These are phyloP conservation scores for Paratrypauchen microcephalus DNA, from an alignment of 2,797 vertebrate species.

Conservation along the genomic window DNA sequence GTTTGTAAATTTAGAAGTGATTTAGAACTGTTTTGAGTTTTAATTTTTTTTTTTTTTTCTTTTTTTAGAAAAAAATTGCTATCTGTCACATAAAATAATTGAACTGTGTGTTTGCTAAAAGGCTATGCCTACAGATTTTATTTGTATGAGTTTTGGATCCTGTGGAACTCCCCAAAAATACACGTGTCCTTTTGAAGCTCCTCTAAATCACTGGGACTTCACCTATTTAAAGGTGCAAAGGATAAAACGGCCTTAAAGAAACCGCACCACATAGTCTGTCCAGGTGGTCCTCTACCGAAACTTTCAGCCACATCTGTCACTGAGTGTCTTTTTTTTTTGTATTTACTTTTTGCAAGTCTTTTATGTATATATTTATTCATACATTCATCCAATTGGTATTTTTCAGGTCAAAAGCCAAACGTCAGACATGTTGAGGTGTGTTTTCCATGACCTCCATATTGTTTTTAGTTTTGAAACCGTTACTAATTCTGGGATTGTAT, in stretches of 20 bases:
- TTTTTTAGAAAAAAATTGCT: conserved; percentile 30
- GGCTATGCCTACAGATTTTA: conserved; percentile 32
- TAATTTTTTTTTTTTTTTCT: conserved; percentile 16
- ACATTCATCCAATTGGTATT: conserved; percentile 56
- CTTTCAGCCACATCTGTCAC: conserved; percentile 35
- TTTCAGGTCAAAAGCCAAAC: conserved; percentile 65
- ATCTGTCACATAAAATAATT: conserved; percentile 28
- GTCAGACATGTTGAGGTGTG: conserved; percentile 40
- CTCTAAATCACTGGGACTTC: conserved; percentile 22
- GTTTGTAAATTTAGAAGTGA: conserved; percentile 44
- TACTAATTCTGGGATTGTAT: conserved; percentile 54
- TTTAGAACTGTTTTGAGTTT: conserved; percentile 65
- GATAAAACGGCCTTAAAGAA: conserved; percentile 56
- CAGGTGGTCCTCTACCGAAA: conserved; percentile 31
- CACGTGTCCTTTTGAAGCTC: conserved; percentile 54
- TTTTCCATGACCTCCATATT: conserved; percentile 28
- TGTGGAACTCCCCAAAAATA: conserved; percentile 38
- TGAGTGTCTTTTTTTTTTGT: conserved; percentile 22
- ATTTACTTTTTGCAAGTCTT: conserved; percentile 42
- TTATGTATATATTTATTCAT: conserved; percentile 54
- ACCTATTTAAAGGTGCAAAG: conserved; percentile 32
- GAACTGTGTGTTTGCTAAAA: conserved; percentile 49
- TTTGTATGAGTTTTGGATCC: conserved; percentile 23
- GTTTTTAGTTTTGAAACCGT: conserved; percentile 50
- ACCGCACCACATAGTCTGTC: conserved; percentile 32